Conservation (phyloP, 2,113 vertebrate genomes). For the Sula dactylatra region DNA sequence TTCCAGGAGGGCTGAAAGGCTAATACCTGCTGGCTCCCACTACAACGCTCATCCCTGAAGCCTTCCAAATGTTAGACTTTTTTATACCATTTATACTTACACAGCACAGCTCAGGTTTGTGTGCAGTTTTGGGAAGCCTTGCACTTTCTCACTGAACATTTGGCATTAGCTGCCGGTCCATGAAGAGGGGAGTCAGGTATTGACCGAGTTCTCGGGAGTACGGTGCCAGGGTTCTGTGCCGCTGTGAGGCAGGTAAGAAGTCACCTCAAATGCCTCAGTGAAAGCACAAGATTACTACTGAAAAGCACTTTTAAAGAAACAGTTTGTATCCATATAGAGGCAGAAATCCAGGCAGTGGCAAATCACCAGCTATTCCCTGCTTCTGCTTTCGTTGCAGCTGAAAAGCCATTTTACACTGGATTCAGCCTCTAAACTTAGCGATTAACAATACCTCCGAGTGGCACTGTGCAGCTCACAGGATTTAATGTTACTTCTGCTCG, state of each 20-base stretch:
- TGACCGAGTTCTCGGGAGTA: background rate
- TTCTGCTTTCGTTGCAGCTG: background rate
- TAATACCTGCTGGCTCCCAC: background rate
- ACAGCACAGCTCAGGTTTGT: background rate
- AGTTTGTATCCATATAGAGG: background rate
- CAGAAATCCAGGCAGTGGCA: background rate
- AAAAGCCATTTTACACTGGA: background rate
- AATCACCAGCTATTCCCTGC: background rate
- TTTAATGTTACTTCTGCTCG: background rate
- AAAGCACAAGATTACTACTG: background rate
- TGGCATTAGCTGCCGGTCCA: background rate
- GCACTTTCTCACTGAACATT: background rate
- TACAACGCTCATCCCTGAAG: background rate
- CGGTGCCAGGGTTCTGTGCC: background rate
- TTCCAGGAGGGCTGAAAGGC: background rate
- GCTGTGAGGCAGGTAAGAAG: background rate
- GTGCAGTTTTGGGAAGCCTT: background rate
- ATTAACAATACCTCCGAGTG: background rate
- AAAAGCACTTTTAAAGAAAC: background rate
- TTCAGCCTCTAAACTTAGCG: background rate
- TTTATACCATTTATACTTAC: background rate
- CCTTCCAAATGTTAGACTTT: background rate
- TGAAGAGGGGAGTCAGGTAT: background rate
- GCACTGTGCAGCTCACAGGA: background rate
- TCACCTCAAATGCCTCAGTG: background rate